These are phyloP conservation scores for Coilia nasus DNA, from an alignment of 2,797 vertebrate genomes.

Conservation along the genomic window DNA sequence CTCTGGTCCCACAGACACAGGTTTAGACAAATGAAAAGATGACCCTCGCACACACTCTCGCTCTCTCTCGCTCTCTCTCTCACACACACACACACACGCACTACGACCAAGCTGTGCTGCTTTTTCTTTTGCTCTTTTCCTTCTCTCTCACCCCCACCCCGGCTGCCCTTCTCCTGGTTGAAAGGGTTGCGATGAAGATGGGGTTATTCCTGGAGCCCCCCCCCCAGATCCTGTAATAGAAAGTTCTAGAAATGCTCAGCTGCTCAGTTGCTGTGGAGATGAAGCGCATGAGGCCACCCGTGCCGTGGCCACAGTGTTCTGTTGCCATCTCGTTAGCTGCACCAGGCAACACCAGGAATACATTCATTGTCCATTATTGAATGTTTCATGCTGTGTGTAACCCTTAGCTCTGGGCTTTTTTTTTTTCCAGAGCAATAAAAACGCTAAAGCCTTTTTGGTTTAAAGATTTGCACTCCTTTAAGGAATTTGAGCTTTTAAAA, in stretches of 20 bases:
- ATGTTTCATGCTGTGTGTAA: background rate
- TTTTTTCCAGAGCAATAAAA: background rate
- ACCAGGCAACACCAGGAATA: too few species aligned
- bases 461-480: background rate
- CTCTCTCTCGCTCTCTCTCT: too few species aligned
- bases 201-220: background rate
- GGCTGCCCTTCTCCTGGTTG: background rate
- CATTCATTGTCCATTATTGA: background rate
- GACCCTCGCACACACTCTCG: background rate
- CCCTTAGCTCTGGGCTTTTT: background rate
- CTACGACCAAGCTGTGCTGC: too few species aligned
- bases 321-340: background rate
- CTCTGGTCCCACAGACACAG: background rate
- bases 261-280: constrained; percentile 10
- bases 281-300: background rate
- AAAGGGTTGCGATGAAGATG: background rate
- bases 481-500: constrained; percentile 15
- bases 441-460: background rate
- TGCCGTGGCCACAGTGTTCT: background rate
- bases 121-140: background rate
- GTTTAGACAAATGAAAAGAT: constrained; percentile 22
- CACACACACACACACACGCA: too few species aligned
- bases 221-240: background rate
- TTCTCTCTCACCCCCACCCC: background rate
- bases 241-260: constrained; percentile 15